Percentiles rank a stretch among this genome's conserved stretches.
phyloP scores from a whole-genome alignment of 2,797 vertebrate genomes.

The Leuciscus waleckii region DNA sequence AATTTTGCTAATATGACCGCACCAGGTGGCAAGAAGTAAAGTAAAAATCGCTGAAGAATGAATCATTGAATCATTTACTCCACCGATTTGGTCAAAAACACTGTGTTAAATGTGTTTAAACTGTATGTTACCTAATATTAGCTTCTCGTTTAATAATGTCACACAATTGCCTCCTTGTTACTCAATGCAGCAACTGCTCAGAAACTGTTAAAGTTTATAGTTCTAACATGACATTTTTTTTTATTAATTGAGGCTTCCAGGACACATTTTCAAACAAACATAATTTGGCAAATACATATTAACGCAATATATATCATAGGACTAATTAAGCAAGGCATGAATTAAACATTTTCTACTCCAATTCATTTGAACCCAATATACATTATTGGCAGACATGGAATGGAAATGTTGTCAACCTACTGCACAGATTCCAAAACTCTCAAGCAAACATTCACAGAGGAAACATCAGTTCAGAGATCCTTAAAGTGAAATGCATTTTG shows the following conservation, averaged over 20 bases:
- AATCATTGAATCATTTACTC: background rate
- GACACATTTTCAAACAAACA: slow-evolving; percentile 25
- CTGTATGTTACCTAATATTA: background rate
- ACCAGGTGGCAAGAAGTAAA: background rate
- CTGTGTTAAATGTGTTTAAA: background rate
- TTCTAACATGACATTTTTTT: background rate
- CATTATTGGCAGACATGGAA: slow-evolving; percentile 29
- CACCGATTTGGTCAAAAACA: background rate
- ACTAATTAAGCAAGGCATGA: background rate
- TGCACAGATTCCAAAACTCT: slow-evolving; percentile 32
- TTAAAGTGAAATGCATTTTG: slow-evolving; percentile 47
- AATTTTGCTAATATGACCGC: background rate
- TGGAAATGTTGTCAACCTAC: slow-evolving; percentile 18
- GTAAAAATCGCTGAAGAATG: background rate
- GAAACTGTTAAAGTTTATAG: background rate
- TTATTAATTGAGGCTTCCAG: background rate
- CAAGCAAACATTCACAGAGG: slow-evolving; percentile 4
- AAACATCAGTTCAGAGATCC: slow-evolving; percentile 42
- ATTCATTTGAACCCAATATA: slow-evolving; percentile 44
- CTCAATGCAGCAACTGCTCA: background rate
- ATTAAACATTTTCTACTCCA: background rate
- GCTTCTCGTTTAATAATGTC: background rate
- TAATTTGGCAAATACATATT: slow-evolving; percentile 6
- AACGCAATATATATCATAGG: slow-evolving; percentile 24
- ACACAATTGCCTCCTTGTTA: background rate